Evolutionary conservation across 2,888 invertebrate genomes (phyloP).

Genomic region (Callyntrura guangdongensis): DNA sequence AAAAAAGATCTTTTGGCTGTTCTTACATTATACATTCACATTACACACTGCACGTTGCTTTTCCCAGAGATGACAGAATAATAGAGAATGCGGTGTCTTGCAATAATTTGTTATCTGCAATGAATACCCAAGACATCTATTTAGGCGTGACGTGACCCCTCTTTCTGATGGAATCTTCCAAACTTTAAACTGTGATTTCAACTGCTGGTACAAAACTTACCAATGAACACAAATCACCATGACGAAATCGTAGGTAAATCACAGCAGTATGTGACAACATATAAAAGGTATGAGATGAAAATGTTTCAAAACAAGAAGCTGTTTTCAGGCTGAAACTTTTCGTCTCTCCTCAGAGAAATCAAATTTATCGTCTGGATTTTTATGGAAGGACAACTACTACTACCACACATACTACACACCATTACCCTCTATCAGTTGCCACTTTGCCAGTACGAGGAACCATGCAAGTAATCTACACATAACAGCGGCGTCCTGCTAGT

Average conservation of each 20-base stretch:
- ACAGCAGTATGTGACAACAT: background rate
- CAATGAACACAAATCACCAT: background rate
- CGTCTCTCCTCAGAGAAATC: background rate
- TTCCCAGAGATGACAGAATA: conserved; percentile 5
- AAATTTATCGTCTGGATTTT: conserved; percentile 53
- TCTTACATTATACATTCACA: too few species aligned
- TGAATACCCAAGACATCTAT: background rate
- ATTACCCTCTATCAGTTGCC: too few species aligned
- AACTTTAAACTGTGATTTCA: background rate
- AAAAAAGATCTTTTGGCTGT: too few species aligned
- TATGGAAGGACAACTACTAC: conserved; percentile 50
- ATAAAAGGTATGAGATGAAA: background rate
- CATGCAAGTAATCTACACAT: too few species aligned
- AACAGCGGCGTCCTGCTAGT: too few species aligned
- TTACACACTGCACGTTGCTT: background rate
- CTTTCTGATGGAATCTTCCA: background rate
- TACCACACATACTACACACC: background rate
- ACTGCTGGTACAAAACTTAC: conserved; percentile 4
- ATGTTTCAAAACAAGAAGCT: conserved; percentile 12
- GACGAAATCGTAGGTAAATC: conserved; percentile 27
- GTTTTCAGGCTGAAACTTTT: background rate
- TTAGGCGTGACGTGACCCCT: background rate
- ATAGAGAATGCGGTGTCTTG: background rate
- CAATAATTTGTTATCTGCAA: background rate
- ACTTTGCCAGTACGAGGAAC: too few species aligned